Evolutionary conservation across 2,888 invertebrate species (phyloP), one percentile per base, ranked within the genome.

Genomic region (Opisthograptis luteolata): DNA sequence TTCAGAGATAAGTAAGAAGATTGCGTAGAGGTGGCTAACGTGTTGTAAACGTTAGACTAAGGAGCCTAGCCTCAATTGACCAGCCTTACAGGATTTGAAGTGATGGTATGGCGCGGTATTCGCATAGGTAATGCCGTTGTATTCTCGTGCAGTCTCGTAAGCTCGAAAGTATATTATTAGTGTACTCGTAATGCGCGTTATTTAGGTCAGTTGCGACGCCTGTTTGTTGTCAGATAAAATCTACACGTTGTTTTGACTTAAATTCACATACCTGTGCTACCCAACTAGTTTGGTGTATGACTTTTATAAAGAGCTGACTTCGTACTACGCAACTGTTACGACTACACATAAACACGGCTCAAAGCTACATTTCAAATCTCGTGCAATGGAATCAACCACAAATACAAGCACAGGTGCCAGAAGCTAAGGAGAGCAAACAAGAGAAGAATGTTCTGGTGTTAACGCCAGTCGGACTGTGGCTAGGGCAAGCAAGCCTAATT

Each of bases 111-210:
- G 25, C 28, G 34, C n/a, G n/a, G n/a, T 17, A 28, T 9, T 3
- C 24, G 17, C 17, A 2, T 22, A 22, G 7, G 2, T 22, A 17
- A 17, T 31, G 10, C 19, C 10, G 30, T 31, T 10, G 25, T 55
- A 57, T 48, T 64, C 60, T 66, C 67, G 63, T 70, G 69, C 63
- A 50, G 57, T 56, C 73, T 31, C 64, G 60, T 70, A 63, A 76
- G 71, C 75, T 82, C 76, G 78, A 84, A 82, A 84, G 84, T 85
- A 76, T 81, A 81, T 75, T 84, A 81, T 76, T 83, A 79, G 70
- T 80, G 81, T 80, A 80, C 70, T 70, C 70, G 68, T 71, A 79
- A 72, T 81, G 79, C 79, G 75, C 73, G 75, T 66, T 81, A 88
- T 81, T 79, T 82, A 79, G 86, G 87, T 86, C 87, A 80, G 52